Evolutionary conservation across 2,113 vertebrate genomes (phyloP).

Genomic region (Himantopus leucocephalus): DNA sequence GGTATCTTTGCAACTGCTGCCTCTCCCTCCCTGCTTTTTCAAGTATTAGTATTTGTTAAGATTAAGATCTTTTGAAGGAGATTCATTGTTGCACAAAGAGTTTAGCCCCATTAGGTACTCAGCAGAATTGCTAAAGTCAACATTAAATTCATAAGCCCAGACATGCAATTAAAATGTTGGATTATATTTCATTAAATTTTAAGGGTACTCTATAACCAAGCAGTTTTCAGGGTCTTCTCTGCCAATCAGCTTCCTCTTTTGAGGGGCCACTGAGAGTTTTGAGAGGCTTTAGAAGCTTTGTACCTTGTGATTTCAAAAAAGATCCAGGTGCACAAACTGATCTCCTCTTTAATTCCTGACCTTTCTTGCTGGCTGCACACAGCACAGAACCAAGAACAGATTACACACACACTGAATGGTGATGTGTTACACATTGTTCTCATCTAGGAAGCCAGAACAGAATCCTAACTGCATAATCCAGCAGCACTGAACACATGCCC

Average conservation of each 20-base stretch:
- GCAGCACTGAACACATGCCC: not conserved
- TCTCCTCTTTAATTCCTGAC: not conserved
- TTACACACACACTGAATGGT: not conserved
- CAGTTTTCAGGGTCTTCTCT: not conserved
- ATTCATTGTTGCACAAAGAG: not conserved
- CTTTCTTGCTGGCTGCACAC: not conserved
- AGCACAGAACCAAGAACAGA: not conserved
- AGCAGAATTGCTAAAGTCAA: not conserved
- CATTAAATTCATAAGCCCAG: not conserved
- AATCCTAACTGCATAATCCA: not conserved
- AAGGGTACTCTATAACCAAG: not conserved
- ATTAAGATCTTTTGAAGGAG: not conserved
- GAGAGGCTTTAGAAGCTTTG: not conserved
- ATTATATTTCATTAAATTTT: constrained; percentile 8
- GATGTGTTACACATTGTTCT: not conserved
- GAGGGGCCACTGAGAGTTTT: not conserved
- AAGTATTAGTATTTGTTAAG: not conserved
- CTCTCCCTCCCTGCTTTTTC: not conserved
- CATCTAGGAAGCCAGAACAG: not conserved
- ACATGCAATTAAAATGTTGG: not conserved
- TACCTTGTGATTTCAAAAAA: not conserved
- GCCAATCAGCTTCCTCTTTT: not conserved
- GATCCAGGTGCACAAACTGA: not conserved
- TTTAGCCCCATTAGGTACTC: not conserved
- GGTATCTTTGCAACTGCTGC: not conserved